Conservation (phyloP, 1,140 invertebrate species). For the Rhopalosiphum padi region DNA sequence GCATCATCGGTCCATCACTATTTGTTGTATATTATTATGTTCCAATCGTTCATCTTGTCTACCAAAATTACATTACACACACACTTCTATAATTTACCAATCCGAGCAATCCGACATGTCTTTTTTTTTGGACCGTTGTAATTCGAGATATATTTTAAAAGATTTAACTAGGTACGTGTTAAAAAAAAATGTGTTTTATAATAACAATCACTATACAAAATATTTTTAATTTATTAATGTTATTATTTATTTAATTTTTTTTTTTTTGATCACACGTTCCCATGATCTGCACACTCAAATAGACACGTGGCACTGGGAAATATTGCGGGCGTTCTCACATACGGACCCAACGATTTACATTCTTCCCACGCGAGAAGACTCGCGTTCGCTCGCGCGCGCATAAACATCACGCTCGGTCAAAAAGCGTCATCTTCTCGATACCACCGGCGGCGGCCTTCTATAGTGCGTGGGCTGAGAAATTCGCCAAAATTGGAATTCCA, state of each 20-base stretch:
- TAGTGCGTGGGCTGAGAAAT: not conserved
- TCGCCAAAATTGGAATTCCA: slow-evolving; percentile 39
- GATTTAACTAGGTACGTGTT: not conserved
- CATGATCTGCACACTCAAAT: not conserved
- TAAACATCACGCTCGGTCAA: not conserved
- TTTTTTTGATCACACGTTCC: not conserved
- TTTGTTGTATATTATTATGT: not conserved
- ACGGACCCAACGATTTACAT: not conserved
- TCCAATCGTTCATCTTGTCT: not conserved
- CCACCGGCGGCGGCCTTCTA: not conserved
- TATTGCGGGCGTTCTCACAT: slow-evolving; percentile 7
- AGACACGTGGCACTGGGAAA: slow-evolving; percentile 29
- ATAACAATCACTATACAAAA: not conserved
- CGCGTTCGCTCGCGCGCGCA: not conserved
- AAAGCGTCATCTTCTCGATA: not conserved
- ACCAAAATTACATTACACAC: not conserved
- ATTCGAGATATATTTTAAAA: not conserved
- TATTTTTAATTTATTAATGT: not conserved
- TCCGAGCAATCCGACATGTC: not conserved
- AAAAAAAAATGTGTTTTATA: not conserved
- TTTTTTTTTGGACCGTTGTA: not conserved
- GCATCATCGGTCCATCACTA: not conserved
- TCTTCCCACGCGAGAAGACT: slow-evolving; percentile 17
- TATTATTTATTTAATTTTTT: not conserved
- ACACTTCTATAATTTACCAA: not conserved